Conservation (phyloP, 2,797 vertebrate species). For the Tenualosa thibaudeaui region DNA sequence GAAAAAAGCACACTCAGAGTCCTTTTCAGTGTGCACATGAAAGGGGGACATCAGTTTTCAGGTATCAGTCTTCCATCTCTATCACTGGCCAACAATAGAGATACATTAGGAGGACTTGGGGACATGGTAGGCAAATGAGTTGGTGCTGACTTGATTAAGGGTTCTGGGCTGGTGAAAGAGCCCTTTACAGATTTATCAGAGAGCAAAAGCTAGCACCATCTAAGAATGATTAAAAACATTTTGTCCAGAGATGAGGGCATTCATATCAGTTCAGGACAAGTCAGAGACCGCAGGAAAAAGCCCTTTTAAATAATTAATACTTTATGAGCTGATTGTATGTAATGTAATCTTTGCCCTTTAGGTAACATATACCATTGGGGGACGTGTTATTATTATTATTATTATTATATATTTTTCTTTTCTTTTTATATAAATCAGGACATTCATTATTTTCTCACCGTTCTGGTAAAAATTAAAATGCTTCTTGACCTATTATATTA, state of each 20-base stretch:
- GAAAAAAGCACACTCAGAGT: constrained; percentile 33
- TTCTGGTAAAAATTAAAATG: neutral
- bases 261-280: neutral
- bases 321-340: neutral
- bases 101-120: constrained; percentile 56
- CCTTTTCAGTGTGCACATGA: constrained; percentile 32
- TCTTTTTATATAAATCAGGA: neutral
- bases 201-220: constrained; percentile 45
- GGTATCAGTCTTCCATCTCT: constrained; percentile 53
- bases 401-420: no score
- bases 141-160: constrained; percentile 61
- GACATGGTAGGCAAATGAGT: constrained; percentile 53
- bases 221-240: constrained; percentile 16
- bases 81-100: constrained; percentile 52
- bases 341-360: neutral
- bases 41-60: no score
- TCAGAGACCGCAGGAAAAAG: neutral
- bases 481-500: neutral
- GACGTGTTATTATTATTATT: no score
- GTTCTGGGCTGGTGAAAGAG: constrained; percentile 49
- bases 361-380: neutral
- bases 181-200: constrained; percentile 42
- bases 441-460: no score
- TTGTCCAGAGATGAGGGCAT: neutral
- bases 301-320: neutral